Conservation (phyloP, 2,113 vertebrate genomes). For the Solea solea region DNA sequence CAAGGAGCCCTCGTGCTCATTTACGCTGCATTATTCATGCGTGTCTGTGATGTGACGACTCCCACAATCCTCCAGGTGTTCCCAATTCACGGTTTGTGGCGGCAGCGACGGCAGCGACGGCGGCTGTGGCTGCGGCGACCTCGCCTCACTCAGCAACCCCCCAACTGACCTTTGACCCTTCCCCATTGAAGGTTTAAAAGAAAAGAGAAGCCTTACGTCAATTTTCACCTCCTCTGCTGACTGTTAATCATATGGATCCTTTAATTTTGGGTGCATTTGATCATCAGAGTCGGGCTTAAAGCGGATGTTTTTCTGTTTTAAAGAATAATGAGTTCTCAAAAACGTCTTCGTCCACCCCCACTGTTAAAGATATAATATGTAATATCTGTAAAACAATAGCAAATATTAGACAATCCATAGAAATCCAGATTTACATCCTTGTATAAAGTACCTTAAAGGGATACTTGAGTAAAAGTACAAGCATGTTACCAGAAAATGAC, state of each 20-base stretch:
- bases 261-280: conserved; percentile 58
- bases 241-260: conserved; percentile 49
- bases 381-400: too few relatives aligned
- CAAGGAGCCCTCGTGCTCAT: not conserved
- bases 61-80: conserved; percentile 75
- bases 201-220: conserved; percentile 27
- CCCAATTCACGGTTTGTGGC: conserved; percentile 57
- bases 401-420: too few relatives aligned
- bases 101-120: too few relatives aligned
- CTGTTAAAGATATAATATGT: too few relatives aligned
- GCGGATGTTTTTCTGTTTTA: not conserved
- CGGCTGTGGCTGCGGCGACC: conserved; percentile 34
- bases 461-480: too few relatives aligned
- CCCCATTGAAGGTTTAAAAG: conserved; percentile 29
- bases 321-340: too few relatives aligned
- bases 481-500: too few relatives aligned
- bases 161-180: conserved; percentile 49
- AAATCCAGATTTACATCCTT: too few relatives aligned
- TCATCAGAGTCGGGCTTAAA: conserved; percentile 30
- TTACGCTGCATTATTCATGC: conserved; percentile 55
- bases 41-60: conserved; percentile 67
- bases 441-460: too few relatives aligned
- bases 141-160: conserved; percentile 37
- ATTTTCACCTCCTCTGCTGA: conserved; percentile 50
- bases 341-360: too few relatives aligned